Conservation (phyloP, 1,140 invertebrate genomes). For the Hesperophylax magnus region DNA sequence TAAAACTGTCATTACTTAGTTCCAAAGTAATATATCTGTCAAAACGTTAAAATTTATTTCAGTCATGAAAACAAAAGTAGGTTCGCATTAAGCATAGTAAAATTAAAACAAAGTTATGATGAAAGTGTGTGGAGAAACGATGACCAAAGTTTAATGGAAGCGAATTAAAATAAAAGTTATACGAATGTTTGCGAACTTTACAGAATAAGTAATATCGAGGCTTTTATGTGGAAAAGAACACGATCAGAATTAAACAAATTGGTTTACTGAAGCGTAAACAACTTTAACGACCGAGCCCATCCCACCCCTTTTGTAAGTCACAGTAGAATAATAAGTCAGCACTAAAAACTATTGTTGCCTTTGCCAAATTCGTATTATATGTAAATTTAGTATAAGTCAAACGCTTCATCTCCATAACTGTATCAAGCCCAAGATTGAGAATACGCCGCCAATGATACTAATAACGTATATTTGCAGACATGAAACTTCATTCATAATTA, state of each 20-base stretch:
- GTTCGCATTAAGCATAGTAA: too few relatives aligned
- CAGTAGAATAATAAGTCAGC: slow-evolving; percentile 27
- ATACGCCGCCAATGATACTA: neutral
- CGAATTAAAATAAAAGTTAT: slow-evolving; percentile 28
- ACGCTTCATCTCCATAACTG: slow-evolving; percentile 1
- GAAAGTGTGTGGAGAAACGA: neutral
- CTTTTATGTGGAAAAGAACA: slow-evolving; percentile 21
- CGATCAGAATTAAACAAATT: slow-evolving; percentile 34
- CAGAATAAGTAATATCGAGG: neutral
- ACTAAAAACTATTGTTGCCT: slow-evolving; percentile 37
- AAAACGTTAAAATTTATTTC: too few relatives aligned
- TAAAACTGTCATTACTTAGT: too few relatives aligned
- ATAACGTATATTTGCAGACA: neutral
- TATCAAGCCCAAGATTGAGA: neutral
- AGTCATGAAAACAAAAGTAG: too few relatives aligned
- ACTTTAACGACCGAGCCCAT: slow-evolving; percentile 26
- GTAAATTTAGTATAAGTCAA: slow-evolving; percentile 26
- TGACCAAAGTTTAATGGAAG: slow-evolving; percentile 32
- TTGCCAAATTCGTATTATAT: slow-evolving; percentile 34
- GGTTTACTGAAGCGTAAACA: slow-evolving; percentile 34
- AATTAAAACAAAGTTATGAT: neutral
- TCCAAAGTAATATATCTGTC: too few relatives aligned
- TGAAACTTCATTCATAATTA: too few relatives aligned
- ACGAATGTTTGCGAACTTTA: slow-evolving; percentile 15
- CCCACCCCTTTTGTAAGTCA: neutral